A percentile compares a stretch with the other conserved stretches of the same genome.
phyloP scores from a whole-genome alignment of 2,888 invertebrate species.

The Anodontia alba region DNA sequence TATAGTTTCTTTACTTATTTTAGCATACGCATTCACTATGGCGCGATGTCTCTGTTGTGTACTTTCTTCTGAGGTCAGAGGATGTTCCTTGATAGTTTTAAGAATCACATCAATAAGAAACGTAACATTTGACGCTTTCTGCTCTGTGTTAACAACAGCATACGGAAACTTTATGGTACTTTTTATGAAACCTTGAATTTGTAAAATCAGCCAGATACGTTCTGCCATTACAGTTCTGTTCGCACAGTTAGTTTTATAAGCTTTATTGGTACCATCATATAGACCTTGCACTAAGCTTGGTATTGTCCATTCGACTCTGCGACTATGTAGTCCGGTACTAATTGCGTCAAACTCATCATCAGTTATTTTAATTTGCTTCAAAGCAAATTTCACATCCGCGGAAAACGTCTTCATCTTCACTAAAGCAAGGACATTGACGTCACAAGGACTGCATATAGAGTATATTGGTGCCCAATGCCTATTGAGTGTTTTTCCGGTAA shows the following conservation, averaged over 20 bases:
- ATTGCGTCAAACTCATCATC: background rate
- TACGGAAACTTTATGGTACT: background rate
- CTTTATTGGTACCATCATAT: background rate
- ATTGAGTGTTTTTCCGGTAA: background rate
- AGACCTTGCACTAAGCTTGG: constrained; percentile 2
- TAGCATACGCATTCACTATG: background rate
- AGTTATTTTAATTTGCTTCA: background rate
- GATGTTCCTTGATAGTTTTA: background rate
- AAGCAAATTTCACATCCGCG: constrained; percentile 25
- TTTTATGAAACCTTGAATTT: constrained; percentile 24
- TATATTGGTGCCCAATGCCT: constrained; percentile 37
- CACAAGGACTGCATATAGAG: constrained; percentile 30
- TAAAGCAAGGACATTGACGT: constrained; percentile 17
- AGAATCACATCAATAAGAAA: background rate
- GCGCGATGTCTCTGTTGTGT: background rate
- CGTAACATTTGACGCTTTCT: background rate
- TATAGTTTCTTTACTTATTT: background rate
- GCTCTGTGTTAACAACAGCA: background rate
- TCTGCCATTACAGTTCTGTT: constrained; percentile 1
- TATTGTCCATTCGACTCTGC: background rate
- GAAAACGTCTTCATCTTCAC: constrained; percentile 41
- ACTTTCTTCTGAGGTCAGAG: background rate
- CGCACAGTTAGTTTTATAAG: background rate
- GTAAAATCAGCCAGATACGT: background rate
- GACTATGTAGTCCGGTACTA: background rate